Percentiles rank a stretch among this genome's conserved stretches.
Evolutionary conservation across 2,888 invertebrate species (phyloP).

Genomic region (Drosophila pseudotakahashii): DNA sequence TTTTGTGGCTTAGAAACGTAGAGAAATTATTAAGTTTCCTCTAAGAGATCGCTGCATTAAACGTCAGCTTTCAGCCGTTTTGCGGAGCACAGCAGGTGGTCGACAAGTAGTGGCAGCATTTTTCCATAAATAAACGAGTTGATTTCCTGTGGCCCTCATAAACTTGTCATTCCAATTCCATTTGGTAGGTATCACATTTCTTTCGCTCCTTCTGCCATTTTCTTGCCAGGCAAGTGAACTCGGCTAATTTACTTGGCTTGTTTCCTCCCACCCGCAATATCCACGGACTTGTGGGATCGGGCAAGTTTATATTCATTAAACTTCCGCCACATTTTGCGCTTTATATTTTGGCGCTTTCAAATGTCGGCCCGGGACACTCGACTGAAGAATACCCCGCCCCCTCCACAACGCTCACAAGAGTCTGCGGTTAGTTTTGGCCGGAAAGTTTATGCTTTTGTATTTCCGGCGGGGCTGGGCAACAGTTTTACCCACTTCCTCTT

Average conservation of each 20-base stretch:
- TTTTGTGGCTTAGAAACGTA: too few species aligned
- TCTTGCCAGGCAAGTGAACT: constrained; percentile 27
- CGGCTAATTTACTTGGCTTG: constrained; percentile 71
- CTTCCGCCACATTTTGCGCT: constrained; percentile 71
- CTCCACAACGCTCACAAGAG: constrained; percentile 10
- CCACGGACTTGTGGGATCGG: constrained; percentile 45
- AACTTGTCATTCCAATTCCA: constrained; percentile 40
- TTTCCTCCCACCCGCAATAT: constrained; percentile 37
- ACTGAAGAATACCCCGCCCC: not conserved
- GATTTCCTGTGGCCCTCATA: constrained; percentile 41
- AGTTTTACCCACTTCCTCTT: constrained; percentile 34
- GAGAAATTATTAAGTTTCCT: not conserved
- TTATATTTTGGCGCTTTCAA: constrained; percentile 58
- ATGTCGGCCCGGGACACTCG: constrained; percentile 43
- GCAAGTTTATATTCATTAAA: constrained; percentile 79
- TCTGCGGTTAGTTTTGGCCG: constrained; percentile 65
- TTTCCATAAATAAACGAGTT: constrained; percentile 37
- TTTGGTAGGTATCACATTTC: constrained; percentile 35
- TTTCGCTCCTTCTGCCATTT: constrained; percentile 13
- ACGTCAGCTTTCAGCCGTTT: not conserved
- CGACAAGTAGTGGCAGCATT: not conserved
- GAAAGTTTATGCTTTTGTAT: constrained; percentile 80
- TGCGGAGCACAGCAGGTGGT: constrained; percentile 18
- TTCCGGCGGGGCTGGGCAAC: constrained; percentile 66
- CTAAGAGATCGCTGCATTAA: not conserved